Percentiles rank a stretch among this genome's conserved stretches.
These are phyloP conservation scores for Ptilodon capucinus DNA, from an alignment of 2,888 invertebrate genomes.

Conservation along the genomic window DNA sequence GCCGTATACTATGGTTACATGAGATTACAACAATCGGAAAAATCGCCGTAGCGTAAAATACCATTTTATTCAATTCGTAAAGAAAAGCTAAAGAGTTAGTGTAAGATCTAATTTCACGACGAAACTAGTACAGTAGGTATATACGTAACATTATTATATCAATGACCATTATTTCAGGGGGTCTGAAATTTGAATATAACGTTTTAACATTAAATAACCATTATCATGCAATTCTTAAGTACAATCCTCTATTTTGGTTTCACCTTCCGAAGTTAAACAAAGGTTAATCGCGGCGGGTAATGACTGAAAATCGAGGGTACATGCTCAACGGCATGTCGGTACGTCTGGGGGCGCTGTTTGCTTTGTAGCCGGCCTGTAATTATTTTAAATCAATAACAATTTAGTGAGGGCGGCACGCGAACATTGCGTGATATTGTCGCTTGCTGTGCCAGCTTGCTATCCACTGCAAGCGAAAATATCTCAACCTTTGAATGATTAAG, in stretches of 20 bases:
- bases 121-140: too few relatives aligned
- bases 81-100: too few relatives aligned
- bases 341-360: slow-evolving; percentile 31
- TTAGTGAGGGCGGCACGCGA: slow-evolving; percentile 52
- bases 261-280: slow-evolving; percentile 15
- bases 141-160: too few relatives aligned
- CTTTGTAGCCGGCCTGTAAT: slow-evolving; percentile 39
- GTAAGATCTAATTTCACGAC: too few relatives aligned
- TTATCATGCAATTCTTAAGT: neutral
- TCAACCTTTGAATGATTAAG: too few relatives aligned
- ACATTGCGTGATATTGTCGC: slow-evolving; percentile 41
- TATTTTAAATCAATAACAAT: slow-evolving; percentile 67
- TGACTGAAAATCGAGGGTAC: slow-evolving; percentile 21
- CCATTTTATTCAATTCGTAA: too few relatives aligned
- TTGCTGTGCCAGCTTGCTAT: neutral
- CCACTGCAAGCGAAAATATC: neutral
- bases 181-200: too few relatives aligned
- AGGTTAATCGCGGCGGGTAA: slow-evolving; percentile 16
- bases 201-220: neutral
- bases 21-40: too few relatives aligned
- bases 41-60: too few relatives aligned
- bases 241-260: neutral
- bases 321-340: slow-evolving; percentile 9
- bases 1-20: too few relatives aligned
- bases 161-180: too few relatives aligned